These are phyloP conservation scores for Brenthis ino DNA, from an alignment of 2,888 invertebrate species.

Conservation along the genomic window DNA sequence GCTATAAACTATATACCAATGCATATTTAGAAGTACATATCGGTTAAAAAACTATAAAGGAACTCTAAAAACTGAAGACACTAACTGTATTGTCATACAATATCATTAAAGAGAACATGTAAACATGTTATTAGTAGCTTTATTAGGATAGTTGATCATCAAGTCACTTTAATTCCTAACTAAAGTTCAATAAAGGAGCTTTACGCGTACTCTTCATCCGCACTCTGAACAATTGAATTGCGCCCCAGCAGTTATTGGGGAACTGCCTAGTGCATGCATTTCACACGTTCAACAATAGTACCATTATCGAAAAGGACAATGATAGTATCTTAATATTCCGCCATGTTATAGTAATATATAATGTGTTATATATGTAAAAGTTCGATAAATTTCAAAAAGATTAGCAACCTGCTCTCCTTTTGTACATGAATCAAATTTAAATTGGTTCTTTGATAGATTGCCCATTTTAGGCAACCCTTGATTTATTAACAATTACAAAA, in stretches of 20 bases:
- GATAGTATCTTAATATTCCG: slow-evolving; percentile 13
- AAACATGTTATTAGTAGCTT: not conserved
- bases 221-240: slow-evolving; percentile 27
- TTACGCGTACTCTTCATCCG: slow-evolving; percentile 14
- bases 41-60: too few relatives aligned
- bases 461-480: not conserved
- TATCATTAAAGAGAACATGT: too few relatives aligned
- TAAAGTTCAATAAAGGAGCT: slow-evolving; percentile 18
- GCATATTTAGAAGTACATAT: not conserved
- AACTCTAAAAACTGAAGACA: too few relatives aligned
- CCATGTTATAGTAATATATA: too few relatives aligned
- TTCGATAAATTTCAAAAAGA: not conserved
- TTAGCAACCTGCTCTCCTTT: not conserved
- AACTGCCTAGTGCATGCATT: slow-evolving; percentile 15
- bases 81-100: too few relatives aligned
- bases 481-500: not conserved
- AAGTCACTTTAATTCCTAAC: slow-evolving; percentile 12
- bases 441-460: not conserved
- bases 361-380: too few relatives aligned
- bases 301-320: slow-evolving; percentile 27
- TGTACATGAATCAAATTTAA: not conserved
- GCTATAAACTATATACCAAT: not conserved
- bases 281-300: slow-evolving; percentile 28
- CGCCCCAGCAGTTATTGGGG: slow-evolving; percentile 13
- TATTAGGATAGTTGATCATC: not conserved